These are phyloP conservation scores for Lypha dubia DNA, from an alignment of 2,888 invertebrate genomes.

Conservation along the genomic window DNA sequence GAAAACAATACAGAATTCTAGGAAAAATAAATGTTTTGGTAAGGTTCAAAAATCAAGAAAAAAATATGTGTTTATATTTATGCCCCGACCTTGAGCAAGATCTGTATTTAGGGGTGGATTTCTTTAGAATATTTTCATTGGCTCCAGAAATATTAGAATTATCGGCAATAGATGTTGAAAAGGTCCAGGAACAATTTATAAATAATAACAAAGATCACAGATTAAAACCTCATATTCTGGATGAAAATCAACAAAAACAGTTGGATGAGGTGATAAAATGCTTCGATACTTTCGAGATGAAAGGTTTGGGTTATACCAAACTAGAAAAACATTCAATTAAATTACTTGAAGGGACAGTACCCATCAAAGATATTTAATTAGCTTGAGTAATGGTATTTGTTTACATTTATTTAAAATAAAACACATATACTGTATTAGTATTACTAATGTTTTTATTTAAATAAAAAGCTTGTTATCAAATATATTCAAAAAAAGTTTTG, in stretches of 20 bases:
- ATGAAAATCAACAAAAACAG: background rate
- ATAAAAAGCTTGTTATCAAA: too few species aligned
- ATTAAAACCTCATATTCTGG: background rate
- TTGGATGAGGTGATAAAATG: background rate
- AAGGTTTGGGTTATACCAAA: background rate
- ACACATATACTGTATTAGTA: too few species aligned
- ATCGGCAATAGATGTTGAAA: background rate
- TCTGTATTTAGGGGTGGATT: slow-evolving; percentile 1
- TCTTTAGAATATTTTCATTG: background rate
- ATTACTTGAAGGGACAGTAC: background rate
- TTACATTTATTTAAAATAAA: too few species aligned
- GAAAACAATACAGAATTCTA: background rate
- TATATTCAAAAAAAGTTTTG: too few species aligned
- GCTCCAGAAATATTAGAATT: background rate
- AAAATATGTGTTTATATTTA: background rate
- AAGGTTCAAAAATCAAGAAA: background rate
- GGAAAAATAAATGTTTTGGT: background rate
- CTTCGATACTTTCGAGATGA: background rate
- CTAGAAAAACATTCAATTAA: slow-evolving; percentile 3
- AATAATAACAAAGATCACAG: background rate
- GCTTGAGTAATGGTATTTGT: too few species aligned
- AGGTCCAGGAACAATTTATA: background rate
- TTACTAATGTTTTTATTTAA: too few species aligned
- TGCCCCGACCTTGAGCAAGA: background rate
- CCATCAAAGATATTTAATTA: background rate